phyloP scores from a whole-genome alignment of 2,113 vertebrate species.

The Sphaerodactylus townsendi region DNA sequence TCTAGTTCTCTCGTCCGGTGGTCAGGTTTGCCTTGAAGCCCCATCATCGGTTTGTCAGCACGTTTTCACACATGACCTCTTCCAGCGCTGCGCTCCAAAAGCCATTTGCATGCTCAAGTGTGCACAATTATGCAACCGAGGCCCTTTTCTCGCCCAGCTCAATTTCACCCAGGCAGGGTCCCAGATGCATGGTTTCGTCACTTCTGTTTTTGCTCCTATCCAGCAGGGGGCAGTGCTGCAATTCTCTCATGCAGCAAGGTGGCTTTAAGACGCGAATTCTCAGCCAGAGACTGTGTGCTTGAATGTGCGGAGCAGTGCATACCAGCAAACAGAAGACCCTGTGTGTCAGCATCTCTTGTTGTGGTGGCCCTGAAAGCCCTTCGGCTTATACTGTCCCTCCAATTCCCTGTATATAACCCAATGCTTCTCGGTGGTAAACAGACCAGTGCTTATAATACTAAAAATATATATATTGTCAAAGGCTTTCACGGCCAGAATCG shows the following conservation, averaged over 20 bases:
- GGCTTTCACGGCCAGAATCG: no score
- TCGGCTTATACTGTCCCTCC: background rate
- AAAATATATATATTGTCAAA: no score
- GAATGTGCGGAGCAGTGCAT: background rate
- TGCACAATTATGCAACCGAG: background rate
- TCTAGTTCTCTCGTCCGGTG: background rate
- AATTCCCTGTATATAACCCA: background rate
- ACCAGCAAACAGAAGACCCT: background rate
- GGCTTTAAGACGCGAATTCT: background rate
- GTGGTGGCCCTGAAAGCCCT: no score
- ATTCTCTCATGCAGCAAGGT: background rate
- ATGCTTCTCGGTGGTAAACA: background rate
- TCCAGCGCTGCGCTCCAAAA: background rate
- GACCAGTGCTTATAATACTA: background rate
- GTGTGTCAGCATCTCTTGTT: background rate
- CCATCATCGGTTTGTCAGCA: background rate
- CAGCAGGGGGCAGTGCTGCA: slow-evolving; percentile 19
- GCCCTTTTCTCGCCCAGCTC: background rate
- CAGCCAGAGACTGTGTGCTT: background rate
- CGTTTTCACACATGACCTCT: background rate
- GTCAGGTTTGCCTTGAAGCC: background rate
- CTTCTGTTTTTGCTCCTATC: background rate
- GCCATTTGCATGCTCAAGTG: background rate
- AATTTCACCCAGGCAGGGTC: background rate
- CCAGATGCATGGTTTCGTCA: background rate